These are phyloP conservation scores for Pholis gunnellus DNA, from an alignment of 2,113 vertebrate species.

Conservation along the genomic window DNA sequence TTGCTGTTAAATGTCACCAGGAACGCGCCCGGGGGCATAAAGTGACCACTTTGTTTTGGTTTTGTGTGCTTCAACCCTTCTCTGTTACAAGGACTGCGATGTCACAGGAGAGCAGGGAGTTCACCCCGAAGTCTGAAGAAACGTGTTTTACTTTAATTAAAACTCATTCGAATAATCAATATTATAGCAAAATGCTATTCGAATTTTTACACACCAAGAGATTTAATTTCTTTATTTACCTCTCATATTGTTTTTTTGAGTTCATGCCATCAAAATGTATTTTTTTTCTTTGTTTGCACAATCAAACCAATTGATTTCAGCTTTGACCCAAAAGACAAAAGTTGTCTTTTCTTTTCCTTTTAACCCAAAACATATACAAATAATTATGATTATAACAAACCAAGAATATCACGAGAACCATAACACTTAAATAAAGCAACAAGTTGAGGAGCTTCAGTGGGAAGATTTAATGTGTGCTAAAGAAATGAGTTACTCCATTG, in stretches of 20 bases:
- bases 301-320: slow-evolving; percentile 11
- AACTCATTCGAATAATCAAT: not conserved
- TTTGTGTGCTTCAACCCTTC: slow-evolving; percentile 72
- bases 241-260: not conserved
- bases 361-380: not conserved
- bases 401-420: slow-evolving; percentile 6
- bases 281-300: not conserved
- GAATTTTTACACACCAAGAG: not conserved
- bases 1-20: slow-evolving; percentile 91
- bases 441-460: not conserved
- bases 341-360: not conserved
- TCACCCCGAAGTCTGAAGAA: not conserved
- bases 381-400: not conserved
- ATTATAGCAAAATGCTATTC: not conserved
- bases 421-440: slow-evolving; percentile 9
- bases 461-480: not conserved
- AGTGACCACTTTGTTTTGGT: slow-evolving; percentile 82
- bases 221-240: not conserved
- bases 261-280: not conserved
- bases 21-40: slow-evolving; percentile 83
- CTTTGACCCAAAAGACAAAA: slow-evolving; percentile 17
- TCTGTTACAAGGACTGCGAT: slow-evolving; percentile 50
- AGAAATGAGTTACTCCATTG: not conserved
- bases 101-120: slow-evolving; percentile 47
- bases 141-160: not conserved